Percentiles rank a stretch among this genome's conserved stretches.
These are phyloP conservation scores for Noctua janthina DNA, from an alignment of 2,888 invertebrate species.

Conservation along the genomic window DNA sequence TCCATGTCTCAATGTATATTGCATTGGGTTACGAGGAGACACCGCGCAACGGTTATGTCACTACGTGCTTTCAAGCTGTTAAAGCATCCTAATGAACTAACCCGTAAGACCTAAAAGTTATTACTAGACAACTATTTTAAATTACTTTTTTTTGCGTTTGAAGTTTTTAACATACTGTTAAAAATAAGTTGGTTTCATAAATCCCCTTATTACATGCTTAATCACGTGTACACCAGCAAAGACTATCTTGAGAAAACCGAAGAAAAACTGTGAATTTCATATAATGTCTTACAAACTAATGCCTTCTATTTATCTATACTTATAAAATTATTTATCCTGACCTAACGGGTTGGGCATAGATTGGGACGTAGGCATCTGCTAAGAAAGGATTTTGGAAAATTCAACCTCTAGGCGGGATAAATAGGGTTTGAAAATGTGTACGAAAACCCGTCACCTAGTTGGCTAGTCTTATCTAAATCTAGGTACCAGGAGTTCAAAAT, in stretches of 20 bases:
- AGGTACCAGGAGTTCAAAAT: neutral
- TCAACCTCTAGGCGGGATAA: neutral
- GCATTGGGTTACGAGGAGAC: neutral
- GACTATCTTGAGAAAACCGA: neutral
- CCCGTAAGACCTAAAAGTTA: neutral
- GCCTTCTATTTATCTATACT: neutral
- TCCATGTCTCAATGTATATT: neutral
- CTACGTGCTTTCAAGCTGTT: neutral
- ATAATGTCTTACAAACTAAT: no score
- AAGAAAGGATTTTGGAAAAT: neutral
- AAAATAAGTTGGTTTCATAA: no score
- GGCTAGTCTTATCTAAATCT: neutral
- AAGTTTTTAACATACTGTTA: no score
- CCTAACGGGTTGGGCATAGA: neutral
- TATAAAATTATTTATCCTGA: neutral
- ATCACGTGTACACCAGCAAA: no score
- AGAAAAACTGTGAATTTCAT: no score
- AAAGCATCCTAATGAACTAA: neutral
- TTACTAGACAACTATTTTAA: neutral
- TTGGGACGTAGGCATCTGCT: neutral
- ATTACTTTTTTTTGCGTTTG: no score
- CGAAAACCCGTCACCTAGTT: neutral
- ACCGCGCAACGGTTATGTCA: neutral
- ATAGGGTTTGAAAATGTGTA: neutral
- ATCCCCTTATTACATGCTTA: no score